Percentiles rank a stretch among this genome's conserved stretches.
Evolutionary conservation across 35 echinoderm and acorn worm genomes (phyloP).

Genomic region (Apostichopus parvimensis): DNA sequence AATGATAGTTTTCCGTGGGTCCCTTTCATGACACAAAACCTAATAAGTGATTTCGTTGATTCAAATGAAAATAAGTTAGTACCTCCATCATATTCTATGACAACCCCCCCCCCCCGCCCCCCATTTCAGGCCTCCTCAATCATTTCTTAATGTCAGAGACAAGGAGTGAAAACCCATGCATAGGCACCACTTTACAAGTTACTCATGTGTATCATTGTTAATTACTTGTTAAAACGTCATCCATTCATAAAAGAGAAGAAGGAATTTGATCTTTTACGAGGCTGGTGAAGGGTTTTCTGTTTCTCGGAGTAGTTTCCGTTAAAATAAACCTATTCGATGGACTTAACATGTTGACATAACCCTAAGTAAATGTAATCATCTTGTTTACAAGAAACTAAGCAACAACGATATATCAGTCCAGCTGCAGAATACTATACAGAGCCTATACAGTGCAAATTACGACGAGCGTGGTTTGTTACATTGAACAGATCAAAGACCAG

Average conservation of each 20-base stretch:
- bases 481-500: too few relatives aligned
- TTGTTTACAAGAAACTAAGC: slow-evolving; percentile 25
- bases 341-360: slow-evolving; percentile 32
- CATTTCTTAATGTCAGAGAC: background rate
- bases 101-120: background rate
- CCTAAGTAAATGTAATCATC: background rate
- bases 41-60: too few relatives aligned
- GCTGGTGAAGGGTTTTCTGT: background rate
- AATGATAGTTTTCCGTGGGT: too few relatives aligned
- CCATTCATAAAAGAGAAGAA: background rate
- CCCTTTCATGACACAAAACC: too few relatives aligned
- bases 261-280: background rate
- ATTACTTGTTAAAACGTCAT: background rate
- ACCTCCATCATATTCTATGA: background rate
- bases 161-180: background rate
- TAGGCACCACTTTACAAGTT: background rate
- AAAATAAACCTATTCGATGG: slow-evolving; percentile 15
- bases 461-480: too few relatives aligned
- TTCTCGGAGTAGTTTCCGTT: background rate
- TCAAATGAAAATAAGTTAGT: background rate
- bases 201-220: background rate
- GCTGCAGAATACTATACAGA: background rate
- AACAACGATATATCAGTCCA: background rate
- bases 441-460: too few relatives aligned
- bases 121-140: background rate